Evolutionary conservation across 2,888 invertebrate genomes (phyloP), one percentile per base, ranked within the genome.

Genomic region (Dynastes hyllus): DNA sequence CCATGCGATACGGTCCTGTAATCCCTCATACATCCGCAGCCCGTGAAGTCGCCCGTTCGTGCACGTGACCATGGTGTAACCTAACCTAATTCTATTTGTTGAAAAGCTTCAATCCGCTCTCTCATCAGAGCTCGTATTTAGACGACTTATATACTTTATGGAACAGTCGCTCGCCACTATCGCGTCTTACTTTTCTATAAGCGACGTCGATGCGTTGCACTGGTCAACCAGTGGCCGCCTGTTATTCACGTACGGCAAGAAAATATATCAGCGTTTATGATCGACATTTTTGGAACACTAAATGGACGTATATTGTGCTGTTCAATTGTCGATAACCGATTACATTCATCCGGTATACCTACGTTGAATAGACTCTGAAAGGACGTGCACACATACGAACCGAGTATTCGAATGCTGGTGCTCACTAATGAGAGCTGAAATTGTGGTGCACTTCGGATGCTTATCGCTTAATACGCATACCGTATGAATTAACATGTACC

Each of bases 81-180:
- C 82, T 84, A 85, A 85, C 85, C 85, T 84, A 85, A 86, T 85
- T 86, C 84, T 84, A 84, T 85, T 85, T 84, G 83, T 85, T 84
- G 84, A 84, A 85, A 85, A 84, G 84, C 84, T 83, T 81, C 79
- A 82, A 83, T 75, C 82, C 82, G 83, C 83, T 84, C 85, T 85
- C 85, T 84, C 85, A 84, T 84, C 84, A 84, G 83, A 81, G 79
- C 81, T 80, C 79, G 81, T 85, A 84, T 85, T 84, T 84, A 84
- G 84, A 84, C 82, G 83, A 83, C 84, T 85, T 83, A 81, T 82
- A 83, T 84, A 83, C 83, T 85, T 85, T 84, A 84, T 82, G 80
- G 78, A 77, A 73, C 83, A 85, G 82, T 81, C 71, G 84, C 22
- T 83, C 86, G 83, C 80, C 40, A 73, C 75, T 29, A 65, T 29